phyloP scores from a whole-genome alignment of 1,140 invertebrate genomes.

The Bradynema listronoti region DNA sequence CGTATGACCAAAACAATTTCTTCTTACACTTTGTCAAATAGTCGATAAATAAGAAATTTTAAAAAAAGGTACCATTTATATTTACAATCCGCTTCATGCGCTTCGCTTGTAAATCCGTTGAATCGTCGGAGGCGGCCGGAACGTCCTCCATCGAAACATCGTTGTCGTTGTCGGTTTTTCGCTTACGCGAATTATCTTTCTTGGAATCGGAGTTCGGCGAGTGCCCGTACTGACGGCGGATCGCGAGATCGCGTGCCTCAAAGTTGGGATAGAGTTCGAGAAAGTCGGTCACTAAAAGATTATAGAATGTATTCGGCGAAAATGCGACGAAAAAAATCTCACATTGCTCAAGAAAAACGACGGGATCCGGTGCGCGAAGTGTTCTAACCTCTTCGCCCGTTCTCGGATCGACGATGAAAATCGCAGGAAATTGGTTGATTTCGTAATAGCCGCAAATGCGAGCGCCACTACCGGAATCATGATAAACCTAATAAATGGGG shows the following conservation, averaged over 20 bases:
- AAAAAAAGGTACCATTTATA: neutral
- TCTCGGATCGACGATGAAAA: slow-evolving; percentile 70
- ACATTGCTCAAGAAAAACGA: slow-evolving; percentile 62
- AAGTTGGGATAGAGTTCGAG: slow-evolving; percentile 47
- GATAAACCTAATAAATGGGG: slow-evolving; percentile 68
- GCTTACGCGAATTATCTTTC: neutral
- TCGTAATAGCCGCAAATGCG: slow-evolving; percentile 70
- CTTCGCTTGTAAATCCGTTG: neutral
- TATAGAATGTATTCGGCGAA: neutral
- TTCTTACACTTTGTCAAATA: too few species aligned
- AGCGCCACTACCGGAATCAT: slow-evolving; percentile 67
- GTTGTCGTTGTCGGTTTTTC: neutral
- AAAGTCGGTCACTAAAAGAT: slow-evolving; percentile 41
- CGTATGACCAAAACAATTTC: too few species aligned
- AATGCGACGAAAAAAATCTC: slow-evolving; percentile 17
- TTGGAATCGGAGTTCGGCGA: neutral
- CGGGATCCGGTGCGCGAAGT: slow-evolving; percentile 60
- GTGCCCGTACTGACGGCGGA: too few species aligned
- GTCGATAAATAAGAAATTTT: too few species aligned
- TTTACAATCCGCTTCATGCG: neutral
- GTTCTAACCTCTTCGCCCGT: slow-evolving; percentile 63
- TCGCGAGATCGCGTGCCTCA: slow-evolving; percentile 28
- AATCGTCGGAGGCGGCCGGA: neutral
- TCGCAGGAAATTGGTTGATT: slow-evolving; percentile 67
- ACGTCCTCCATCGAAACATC: neutral